phyloP scores from a whole-genome alignment of 2,888 invertebrate species.

The Selenia dentaria region DNA sequence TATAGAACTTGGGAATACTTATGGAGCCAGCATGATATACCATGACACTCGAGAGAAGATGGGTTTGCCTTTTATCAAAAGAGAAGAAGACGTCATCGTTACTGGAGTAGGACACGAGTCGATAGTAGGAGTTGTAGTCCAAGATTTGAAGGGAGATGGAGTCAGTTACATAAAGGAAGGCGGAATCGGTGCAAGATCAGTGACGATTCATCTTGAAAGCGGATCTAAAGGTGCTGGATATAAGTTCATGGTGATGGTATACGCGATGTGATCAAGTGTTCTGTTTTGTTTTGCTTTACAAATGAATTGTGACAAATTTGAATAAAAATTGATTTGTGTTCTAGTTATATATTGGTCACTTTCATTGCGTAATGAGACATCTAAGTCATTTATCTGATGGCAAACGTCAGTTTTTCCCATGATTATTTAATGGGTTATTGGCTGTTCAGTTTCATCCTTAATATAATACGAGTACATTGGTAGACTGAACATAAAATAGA shows the following conservation, averaged over 20 bases:
- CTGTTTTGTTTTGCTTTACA: no score
- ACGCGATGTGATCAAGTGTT: conserved; percentile 19
- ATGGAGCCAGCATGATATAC: conserved; percentile 35
- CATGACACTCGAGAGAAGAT: conserved; percentile 37
- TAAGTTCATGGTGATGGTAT: conserved; percentile 44
- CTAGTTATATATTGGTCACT: no score
- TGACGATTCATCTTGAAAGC: conserved; percentile 40
- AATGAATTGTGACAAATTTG: no score
- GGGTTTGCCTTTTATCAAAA: conserved; percentile 27
- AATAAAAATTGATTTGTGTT: no score
- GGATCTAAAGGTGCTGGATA: conserved; percentile 37
- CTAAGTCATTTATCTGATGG: no score
- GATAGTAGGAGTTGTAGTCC: conserved; percentile 25
- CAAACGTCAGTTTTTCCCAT: no score
- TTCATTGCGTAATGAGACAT: no score
- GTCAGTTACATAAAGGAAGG: conserved; percentile 39
- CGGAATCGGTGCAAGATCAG: conserved; percentile 38
- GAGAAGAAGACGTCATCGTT: conserved; percentile 34
- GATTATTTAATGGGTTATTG: no score
- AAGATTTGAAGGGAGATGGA: conserved; percentile 40
- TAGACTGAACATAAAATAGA: no score
- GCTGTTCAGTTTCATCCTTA: no score
- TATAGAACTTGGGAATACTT: neutral
- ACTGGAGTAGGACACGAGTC: conserved; percentile 1
- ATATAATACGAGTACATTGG: no score